A percentile compares a stretch with the other conserved stretches of the same genome.
These are phyloP conservation scores for Vannuccia rotundouncinata DNA, from an alignment of 2,888 invertebrate species.

Conservation along the genomic window DNA sequence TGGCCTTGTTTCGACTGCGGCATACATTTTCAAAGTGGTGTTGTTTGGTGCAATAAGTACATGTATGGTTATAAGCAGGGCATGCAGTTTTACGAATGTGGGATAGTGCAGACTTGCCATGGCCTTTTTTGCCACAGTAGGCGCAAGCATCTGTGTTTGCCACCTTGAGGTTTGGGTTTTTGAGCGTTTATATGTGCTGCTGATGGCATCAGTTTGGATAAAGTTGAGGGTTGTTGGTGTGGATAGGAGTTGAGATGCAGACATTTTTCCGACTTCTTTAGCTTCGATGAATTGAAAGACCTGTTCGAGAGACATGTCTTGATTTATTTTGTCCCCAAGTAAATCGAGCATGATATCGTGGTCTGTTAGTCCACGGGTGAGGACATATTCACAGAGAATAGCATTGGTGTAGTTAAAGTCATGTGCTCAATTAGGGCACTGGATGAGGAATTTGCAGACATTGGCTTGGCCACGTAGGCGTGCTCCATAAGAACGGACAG, in stretches of 20 bases:
- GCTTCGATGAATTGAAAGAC: constrained; percentile 14
- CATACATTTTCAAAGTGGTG: not conserved
- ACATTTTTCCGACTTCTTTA: not conserved
- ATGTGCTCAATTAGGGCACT: constrained; percentile 34
- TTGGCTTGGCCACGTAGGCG: constrained; percentile 42
- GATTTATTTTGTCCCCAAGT: constrained; percentile 42
- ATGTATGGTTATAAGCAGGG: constrained; percentile 15
- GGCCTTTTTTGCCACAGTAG: constrained; percentile 16
- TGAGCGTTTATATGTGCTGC: constrained; percentile 37
- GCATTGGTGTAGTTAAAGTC: constrained; percentile 42
- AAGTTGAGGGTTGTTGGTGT: not conserved
- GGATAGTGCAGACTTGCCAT: not conserved
- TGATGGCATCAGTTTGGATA: constrained; percentile 37
- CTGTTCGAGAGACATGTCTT: constrained; percentile 42
- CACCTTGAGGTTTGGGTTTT: too few relatives aligned
- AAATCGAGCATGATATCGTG: constrained; percentile 42
- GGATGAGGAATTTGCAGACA: constrained; percentile 40
- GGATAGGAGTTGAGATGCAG: constrained; percentile 12
- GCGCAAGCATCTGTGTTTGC: constrained; percentile 35
- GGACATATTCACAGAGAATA: constrained; percentile 39
- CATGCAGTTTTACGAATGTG: constrained; percentile 37
- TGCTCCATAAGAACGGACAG: constrained; percentile 41
- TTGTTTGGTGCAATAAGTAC: not conserved
- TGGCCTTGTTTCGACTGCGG: not conserved
- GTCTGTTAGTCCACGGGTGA: constrained; percentile 39